Conservation (phyloP, 2,113 vertebrate genomes). For the Labeo catla region DNA sequence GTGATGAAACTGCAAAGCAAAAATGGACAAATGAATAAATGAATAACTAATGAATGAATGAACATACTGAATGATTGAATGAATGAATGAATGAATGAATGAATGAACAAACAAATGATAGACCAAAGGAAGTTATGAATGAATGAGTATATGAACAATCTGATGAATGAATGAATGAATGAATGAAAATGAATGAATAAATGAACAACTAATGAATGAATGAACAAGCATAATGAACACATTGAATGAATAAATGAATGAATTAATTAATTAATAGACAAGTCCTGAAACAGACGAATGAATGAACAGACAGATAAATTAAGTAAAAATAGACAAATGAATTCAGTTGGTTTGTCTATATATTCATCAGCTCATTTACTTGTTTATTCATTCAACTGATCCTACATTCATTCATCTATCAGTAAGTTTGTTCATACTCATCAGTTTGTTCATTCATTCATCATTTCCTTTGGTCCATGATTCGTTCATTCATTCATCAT, state of each 20-base stretch:
- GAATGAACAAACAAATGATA: not conserved
- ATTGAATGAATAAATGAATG: too few relatives aligned
- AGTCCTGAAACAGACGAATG: too few relatives aligned
- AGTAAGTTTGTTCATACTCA: not conserved
- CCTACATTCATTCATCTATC: too few relatives aligned
- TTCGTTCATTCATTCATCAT: not conserved
- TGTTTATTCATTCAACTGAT: too few relatives aligned
- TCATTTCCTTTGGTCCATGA: not conserved
- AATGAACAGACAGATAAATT: too few relatives aligned
- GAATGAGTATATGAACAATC: not conserved
- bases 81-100: not conserved
- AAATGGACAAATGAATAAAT: not conserved
- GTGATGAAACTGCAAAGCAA: too few relatives aligned
- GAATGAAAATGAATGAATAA: not conserved
- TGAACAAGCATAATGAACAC: not conserved
- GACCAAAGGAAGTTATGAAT: not conserved
- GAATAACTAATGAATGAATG: not conserved
- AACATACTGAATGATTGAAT: not conserved
- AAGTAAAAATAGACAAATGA: too few relatives aligned
- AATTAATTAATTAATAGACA: not conserved
- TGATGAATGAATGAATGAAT: not conserved
- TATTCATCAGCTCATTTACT: too few relatives aligned
- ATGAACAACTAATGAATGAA: not conserved
- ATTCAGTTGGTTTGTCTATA: too few relatives aligned
- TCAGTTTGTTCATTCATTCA: not conserved